Evolutionary conservation across 1,140 invertebrate genomes (phyloP), one percentile per base, ranked within the genome.

Genomic region (Himalopsyche phryganea): DNA sequence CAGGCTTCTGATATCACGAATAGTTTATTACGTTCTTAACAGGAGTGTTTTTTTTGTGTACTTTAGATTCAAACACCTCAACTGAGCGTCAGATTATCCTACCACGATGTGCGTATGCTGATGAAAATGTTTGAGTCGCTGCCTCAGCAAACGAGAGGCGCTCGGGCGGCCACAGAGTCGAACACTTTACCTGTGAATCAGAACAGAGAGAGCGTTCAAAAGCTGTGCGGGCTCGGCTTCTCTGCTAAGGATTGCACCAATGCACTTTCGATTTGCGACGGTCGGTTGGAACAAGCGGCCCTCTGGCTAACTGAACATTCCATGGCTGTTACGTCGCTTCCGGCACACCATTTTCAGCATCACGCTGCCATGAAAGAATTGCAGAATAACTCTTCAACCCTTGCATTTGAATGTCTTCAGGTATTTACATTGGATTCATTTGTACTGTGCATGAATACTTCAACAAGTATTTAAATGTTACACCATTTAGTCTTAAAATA

Each of bases 31-130:
- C n/a, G n/a, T n/a, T n/a, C n/a, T n/a, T n/a, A n/a, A n/a, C n/a
- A n/a, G n/a, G n/a, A n/a, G n/a, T n/a, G n/a, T n/a, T n/a, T n/a
- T n/a, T n/a, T 48, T 15, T 52, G n/a, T 41, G 6, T 54, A 63
- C 51, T 23, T 28, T 59, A 81, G 77, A 72, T 85, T 11, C 79
- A 85, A 36, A 74, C 88, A 61, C 82, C 86, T 18, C 85, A 87
- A n/a, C 71, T 98, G 17, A 92, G 85, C 68, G 81, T 98, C 5
- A 83, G 94, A 2, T 69, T 98, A 1, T 97, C 94, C 0, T 98
- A 98, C 67, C 88, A 95, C 68, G 95, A 98, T 71, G 87, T 97
- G 67, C 86, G 89, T 48, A 91, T 98, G 83, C 96, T 98, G 68
- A 76, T 86, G 0, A 81, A 90, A 61, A 96, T 98, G 80, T 70